phyloP scores from a whole-genome alignment of 2,888 invertebrate species.

The Coronaproctus castanopsis region DNA sequence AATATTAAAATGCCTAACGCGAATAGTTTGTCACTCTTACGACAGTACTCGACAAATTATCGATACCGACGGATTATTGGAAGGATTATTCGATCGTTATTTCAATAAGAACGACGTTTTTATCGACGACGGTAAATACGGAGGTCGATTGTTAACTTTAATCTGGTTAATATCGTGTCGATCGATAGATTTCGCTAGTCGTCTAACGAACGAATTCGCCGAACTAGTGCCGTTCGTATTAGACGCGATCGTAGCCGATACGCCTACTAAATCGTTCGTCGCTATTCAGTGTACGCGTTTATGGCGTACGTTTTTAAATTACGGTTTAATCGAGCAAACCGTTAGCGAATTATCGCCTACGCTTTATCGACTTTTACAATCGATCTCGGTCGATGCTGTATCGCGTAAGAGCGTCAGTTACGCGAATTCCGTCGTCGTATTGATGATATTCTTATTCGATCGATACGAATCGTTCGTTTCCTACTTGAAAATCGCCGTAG shows the following conservation, averaged over 20 bases:
- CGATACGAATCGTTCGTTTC: neutral
- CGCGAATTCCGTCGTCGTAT: slow-evolving; percentile 2
- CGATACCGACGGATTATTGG: slow-evolving; percentile 41
- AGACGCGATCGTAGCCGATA: slow-evolving; percentile 1
- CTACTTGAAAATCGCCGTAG: neutral
- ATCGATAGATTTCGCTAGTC: slow-evolving; percentile 1
- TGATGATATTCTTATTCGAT: slow-evolving; percentile 7
- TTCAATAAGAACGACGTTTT: neutral
- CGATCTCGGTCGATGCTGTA: neutral
- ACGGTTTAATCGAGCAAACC: slow-evolving; percentile 31
- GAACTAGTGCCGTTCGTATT: slow-evolving; percentile 5
- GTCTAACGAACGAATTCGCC: neutral
- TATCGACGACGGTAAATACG: neutral
- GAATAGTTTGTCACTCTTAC: slow-evolving; percentile 55
- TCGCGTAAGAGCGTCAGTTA: neutral
- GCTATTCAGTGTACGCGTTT: slow-evolving; percentile 32
- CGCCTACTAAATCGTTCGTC: slow-evolving; percentile 4
- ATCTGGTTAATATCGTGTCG: slow-evolving; percentile 8
- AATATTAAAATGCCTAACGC: slow-evolving; percentile 55
- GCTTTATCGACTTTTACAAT: neutral
- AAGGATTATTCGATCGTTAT: slow-evolving; percentile 18
- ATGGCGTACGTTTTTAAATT: slow-evolving; percentile 34
- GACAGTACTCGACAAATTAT: slow-evolving; percentile 42
- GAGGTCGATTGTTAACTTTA: slow-evolving; percentile 5
- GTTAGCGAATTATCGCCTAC: slow-evolving; percentile 24